phyloP scores from a whole-genome alignment of 1,140 invertebrate genomes.

The Listronotus bonariensis region DNA sequence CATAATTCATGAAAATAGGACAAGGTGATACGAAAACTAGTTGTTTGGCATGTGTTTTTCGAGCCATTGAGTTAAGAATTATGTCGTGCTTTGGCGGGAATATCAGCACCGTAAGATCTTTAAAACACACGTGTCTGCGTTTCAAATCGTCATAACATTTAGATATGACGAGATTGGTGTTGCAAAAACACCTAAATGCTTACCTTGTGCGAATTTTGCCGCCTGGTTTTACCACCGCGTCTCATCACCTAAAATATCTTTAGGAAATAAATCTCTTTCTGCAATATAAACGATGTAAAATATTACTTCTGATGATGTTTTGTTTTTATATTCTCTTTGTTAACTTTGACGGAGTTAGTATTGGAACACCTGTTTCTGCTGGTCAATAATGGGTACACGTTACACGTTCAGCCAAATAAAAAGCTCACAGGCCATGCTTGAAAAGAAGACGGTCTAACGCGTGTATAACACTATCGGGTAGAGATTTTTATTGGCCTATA shows the following conservation, averaged over 20 bases:
- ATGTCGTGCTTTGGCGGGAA: slow-evolving; percentile 44
- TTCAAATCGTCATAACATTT: slow-evolving; percentile 42
- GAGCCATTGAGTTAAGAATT: slow-evolving; percentile 48
- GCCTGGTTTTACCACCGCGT: slow-evolving; percentile 20
- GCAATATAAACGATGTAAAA: slow-evolving; percentile 22
- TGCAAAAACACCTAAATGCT: slow-evolving; percentile 23
- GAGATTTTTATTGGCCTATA: too few species aligned
- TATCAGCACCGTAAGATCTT: slow-evolving; percentile 45
- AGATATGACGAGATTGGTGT: slow-evolving; percentile 36
- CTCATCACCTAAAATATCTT: slow-evolving; percentile 15
- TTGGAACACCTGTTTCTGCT: too few species aligned
- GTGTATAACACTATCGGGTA: too few species aligned
- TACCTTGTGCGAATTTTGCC: slow-evolving; percentile 30
- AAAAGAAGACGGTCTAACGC: too few species aligned
- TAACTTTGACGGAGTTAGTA: too few species aligned
- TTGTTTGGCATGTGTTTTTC: slow-evolving; percentile 52
- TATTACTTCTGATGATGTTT: slow-evolving; percentile 4
- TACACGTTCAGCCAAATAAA: too few species aligned
- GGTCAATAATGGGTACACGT: too few species aligned
- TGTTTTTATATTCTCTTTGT: too few species aligned
- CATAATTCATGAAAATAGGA: slow-evolving; percentile 21
- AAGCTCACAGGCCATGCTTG: too few species aligned
- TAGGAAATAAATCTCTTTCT: slow-evolving; percentile 12
- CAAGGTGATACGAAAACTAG: slow-evolving; percentile 36
- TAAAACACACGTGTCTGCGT: slow-evolving; percentile 40